Conservation (phyloP, 2,797 vertebrate species). For the Micropoecilia bifurca region DNA sequence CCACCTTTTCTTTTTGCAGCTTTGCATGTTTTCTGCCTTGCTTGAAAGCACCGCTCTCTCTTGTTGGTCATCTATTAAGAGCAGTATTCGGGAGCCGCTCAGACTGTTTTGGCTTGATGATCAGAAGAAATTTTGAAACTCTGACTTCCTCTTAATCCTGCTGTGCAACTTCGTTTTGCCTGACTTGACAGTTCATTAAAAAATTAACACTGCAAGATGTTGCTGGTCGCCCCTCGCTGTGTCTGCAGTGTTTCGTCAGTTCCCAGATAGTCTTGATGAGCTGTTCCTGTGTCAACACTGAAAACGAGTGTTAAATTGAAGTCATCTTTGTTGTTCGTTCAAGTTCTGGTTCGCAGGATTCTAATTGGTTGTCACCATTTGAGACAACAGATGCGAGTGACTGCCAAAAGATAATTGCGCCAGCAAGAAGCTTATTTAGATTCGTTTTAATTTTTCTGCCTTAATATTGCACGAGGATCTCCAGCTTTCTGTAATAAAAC, state of each 20-base stretch:
- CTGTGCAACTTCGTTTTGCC: slow-evolving; percentile 9
- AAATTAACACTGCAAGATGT: not conserved
- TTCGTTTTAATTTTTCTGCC: slow-evolving; percentile 15
- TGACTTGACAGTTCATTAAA: not conserved
- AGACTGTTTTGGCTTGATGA: slow-evolving; percentile 13
- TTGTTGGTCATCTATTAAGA: not conserved
- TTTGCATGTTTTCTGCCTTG: not conserved
- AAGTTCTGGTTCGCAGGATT: slow-evolving; percentile 37
- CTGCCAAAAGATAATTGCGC: slow-evolving; percentile 53
- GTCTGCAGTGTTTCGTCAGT: slow-evolving; percentile 22
- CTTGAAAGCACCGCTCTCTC: not conserved
- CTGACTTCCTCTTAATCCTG: slow-evolving; percentile 7
- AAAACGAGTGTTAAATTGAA: slow-evolving; percentile 54
- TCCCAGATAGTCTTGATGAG: slow-evolving; percentile 24
- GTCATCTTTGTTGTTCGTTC: slow-evolving; percentile 43
- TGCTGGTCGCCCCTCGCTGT: not conserved
- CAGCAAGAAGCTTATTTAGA: slow-evolving; percentile 27
- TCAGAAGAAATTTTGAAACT: not conserved
- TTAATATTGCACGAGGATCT: slow-evolving; percentile 30
- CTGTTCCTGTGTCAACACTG: slow-evolving; percentile 40
- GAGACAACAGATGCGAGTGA: slow-evolving; percentile 44
- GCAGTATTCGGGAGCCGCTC: not conserved
- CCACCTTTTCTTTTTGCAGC: not conserved
- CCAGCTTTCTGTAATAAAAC: slow-evolving; percentile 46
- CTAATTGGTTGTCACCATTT: slow-evolving; percentile 62